These are phyloP conservation scores for Arctia plantaginis DNA, from an alignment of 2,888 invertebrate species.

Conservation along the genomic window DNA sequence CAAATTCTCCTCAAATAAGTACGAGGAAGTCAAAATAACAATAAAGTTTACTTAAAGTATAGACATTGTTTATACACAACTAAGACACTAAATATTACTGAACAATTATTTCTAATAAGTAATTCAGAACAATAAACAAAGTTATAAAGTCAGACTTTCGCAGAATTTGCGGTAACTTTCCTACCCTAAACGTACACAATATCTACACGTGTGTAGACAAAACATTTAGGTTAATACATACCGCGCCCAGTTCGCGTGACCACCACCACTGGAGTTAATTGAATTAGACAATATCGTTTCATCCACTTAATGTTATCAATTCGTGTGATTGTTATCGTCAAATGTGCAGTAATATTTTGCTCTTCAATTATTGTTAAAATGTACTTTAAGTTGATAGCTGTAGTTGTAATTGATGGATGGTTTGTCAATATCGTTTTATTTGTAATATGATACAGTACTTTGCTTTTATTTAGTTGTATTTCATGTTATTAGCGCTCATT, in stretches of 20 bases:
- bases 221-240: slow-evolving; percentile 50
- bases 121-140: neutral
- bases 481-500: neutral
- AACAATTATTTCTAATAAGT: neutral
- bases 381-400: slow-evolving; percentile 14
- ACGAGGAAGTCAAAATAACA: neutral
- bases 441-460: neutral
- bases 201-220: slow-evolving; percentile 12
- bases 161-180: slow-evolving; percentile 14
- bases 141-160: neutral
- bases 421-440: slow-evolving; percentile 8
- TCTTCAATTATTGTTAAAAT: slow-evolving; percentile 39
- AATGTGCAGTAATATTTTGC: slow-evolving; percentile 46
- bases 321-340: slow-evolving; percentile 53
- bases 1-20: neutral
- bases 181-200: slow-evolving; percentile 20
- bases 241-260: slow-evolving; percentile 68
- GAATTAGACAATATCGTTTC: slow-evolving; percentile 76
- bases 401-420: slow-evolving; percentile 17
- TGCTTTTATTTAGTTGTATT: neutral
- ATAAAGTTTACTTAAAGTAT: neutral
- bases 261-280: slow-evolving; percentile 67
- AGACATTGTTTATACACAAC: neutral
- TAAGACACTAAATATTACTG: neutral
- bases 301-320: slow-evolving; percentile 72